These are phyloP conservation scores for Blennius ocellaris DNA, from an alignment of 2,113 vertebrate genomes.

Conservation along the genomic window DNA sequence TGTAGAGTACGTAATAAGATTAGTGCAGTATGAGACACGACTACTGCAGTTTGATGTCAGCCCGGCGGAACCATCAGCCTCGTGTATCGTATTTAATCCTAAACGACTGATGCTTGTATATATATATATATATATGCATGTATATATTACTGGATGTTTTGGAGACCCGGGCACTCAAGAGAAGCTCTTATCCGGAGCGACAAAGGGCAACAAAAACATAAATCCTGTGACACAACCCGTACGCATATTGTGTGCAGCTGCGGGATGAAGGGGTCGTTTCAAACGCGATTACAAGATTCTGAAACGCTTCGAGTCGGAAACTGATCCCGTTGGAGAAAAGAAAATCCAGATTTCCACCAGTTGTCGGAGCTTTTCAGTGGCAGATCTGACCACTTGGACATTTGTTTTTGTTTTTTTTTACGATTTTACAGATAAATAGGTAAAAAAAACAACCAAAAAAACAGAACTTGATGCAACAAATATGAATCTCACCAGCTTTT, in stretches of 20 bases:
- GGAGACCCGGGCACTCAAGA: constrained; percentile 2
- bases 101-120: constrained; percentile 41
- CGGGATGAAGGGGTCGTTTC: neutral
- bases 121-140: constrained; percentile 23
- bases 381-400: too few species aligned
- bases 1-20: constrained; percentile 25
- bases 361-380: neutral
- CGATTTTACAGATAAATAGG: too few species aligned
- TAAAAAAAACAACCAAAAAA: too few species aligned
- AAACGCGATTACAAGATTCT: neutral
- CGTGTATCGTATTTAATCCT: constrained; percentile 28
- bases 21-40: constrained; percentile 15
- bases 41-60: constrained; percentile 2
- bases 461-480: too few species aligned
- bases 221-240: constrained; percentile 7
- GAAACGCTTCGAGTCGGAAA: neutral
- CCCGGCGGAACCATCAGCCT: neutral
- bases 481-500: too few species aligned
- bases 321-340: neutral
- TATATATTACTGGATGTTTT: constrained; percentile 11
- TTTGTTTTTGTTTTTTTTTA: too few species aligned
- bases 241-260: neutral
- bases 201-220: neutral
- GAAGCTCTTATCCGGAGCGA: constrained; percentile 19
- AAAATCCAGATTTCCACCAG: neutral